These are phyloP conservation scores for Standfussiana lucernea DNA, from an alignment of 2,888 invertebrate species.

Conservation along the genomic window DNA sequence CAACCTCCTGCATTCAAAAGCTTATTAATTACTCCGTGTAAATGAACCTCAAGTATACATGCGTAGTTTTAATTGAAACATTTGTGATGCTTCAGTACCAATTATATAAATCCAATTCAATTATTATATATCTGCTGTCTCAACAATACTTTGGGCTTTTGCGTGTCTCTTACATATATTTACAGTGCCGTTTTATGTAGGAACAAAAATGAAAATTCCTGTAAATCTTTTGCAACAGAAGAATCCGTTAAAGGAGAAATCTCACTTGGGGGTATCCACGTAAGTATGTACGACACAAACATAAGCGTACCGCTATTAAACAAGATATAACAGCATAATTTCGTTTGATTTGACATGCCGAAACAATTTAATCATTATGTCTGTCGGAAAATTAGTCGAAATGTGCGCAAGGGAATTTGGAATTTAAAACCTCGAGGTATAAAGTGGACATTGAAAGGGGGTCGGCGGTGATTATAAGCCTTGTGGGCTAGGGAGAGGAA, in stretches of 20 bases:
- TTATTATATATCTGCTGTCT: too few relatives aligned
- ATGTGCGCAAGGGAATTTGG: slow-evolving; percentile 62
- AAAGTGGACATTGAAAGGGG: slow-evolving; percentile 73
- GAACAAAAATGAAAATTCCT: slow-evolving; percentile 51
- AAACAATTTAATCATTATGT: slow-evolving; percentile 91
- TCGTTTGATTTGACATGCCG: slow-evolving; percentile 90
- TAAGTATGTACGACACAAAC: slow-evolving; percentile 83
- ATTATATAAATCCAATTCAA: too few relatives aligned
- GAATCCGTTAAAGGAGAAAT: slow-evolving; percentile 82
- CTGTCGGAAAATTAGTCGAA: slow-evolving; percentile 82
- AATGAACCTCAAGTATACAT: neutral
- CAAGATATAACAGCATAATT: slow-evolving; percentile 91
- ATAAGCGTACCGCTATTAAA: slow-evolving; percentile 87
- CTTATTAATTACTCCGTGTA: neutral
- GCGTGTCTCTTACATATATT: neutral
- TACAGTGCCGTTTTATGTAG: slow-evolving; percentile 26
- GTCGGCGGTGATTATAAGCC: slow-evolving; percentile 75
- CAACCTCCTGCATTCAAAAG: neutral
- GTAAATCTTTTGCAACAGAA: slow-evolving; percentile 53
- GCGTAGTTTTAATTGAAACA: slow-evolving; percentile 13
- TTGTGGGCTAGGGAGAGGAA: slow-evolving; percentile 78
- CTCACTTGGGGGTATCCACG: slow-evolving; percentile 81
- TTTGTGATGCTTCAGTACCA: neutral
- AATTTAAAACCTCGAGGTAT: slow-evolving; percentile 63
- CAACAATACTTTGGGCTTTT: neutral